These are phyloP conservation scores for Drosophila littoralis DNA, from an alignment of 1,140 invertebrate genomes.

Conservation along the genomic window DNA sequence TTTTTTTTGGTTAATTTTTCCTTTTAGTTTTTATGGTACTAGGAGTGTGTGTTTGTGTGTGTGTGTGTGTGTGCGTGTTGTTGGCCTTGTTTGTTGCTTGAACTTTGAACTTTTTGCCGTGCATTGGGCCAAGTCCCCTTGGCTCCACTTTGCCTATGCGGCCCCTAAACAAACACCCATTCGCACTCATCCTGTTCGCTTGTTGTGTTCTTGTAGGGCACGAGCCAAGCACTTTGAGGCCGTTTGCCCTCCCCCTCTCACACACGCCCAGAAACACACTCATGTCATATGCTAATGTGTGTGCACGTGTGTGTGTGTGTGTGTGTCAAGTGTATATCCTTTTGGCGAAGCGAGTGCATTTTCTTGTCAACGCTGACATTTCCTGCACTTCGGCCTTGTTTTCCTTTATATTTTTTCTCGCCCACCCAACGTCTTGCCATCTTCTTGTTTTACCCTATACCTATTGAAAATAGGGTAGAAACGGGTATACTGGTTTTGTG, in stretches of 20 bases:
- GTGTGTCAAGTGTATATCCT: slow-evolving; percentile 76
- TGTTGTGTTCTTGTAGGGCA: slow-evolving; percentile 17
- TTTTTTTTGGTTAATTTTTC: background rate
- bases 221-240: slow-evolving; percentile 24
- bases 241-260: background rate
- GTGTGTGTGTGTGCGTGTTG: slow-evolving; percentile 38
- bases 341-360: slow-evolving; percentile 74
- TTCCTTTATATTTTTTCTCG: slow-evolving; percentile 12
- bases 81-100: slow-evolving; percentile 60
- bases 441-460: background rate
- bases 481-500: too few species aligned
- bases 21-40: background rate
- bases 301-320: slow-evolving; percentile 29
- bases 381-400: slow-evolving; percentile 75
- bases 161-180: slow-evolving; percentile 22
- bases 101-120: slow-evolving; percentile 73
- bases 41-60: slow-evolving; percentile 4
- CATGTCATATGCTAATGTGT: slow-evolving; percentile 37
- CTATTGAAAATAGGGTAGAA: too few species aligned
- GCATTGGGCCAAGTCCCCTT: slow-evolving; percentile 30
- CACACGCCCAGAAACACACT: background rate
- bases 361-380: slow-evolving; percentile 81
- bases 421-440: slow-evolving; percentile 6
- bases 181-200: slow-evolving; percentile 18
- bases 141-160: slow-evolving; percentile 37